These are phyloP conservation scores for Aleiodes sp. DNA, from an alignment of 1,140 invertebrate genomes.

Conservation along the genomic window DNA sequence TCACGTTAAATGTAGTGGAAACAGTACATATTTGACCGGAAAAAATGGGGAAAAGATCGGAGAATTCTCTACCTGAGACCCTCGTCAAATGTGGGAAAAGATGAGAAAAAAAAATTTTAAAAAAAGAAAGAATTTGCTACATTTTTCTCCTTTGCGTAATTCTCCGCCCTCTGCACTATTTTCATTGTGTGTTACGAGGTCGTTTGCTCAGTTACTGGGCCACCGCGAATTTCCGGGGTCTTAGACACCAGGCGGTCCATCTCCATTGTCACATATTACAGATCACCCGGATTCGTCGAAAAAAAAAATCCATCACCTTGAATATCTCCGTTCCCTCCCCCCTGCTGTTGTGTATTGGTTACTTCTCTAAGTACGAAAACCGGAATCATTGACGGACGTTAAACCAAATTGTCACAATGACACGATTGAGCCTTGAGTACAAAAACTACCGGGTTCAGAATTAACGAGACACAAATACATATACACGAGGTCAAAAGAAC, in stretches of 20 bases:
- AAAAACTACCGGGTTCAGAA: conserved; percentile 14
- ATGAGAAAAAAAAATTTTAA: not conserved
- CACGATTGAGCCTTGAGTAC: not conserved
- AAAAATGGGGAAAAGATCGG: conserved; percentile 8
- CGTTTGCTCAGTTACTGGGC: conserved; percentile 29
- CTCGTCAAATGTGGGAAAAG: not conserved
- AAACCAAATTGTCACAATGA: not conserved
- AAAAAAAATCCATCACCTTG: not conserved
- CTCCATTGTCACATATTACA: not conserved
- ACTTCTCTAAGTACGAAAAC: not conserved
- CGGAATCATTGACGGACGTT: not conserved
- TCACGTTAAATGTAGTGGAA: no score
- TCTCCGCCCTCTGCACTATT: conserved; percentile 24
- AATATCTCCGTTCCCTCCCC: no score
- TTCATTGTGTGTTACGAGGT: conserved; percentile 25
- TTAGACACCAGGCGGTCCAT: conserved; percentile 8
- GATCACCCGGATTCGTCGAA: not conserved
- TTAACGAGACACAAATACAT: not conserved
- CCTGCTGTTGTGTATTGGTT: not conserved
- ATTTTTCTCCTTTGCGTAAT: conserved; percentile 32
- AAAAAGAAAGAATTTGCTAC: conserved; percentile 1
- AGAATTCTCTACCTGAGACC: conserved; percentile 4
- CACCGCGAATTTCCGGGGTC: conserved; percentile 31
- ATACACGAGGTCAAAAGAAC: not conserved
- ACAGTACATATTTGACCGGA: not conserved